These are phyloP conservation scores for Agrotis segetum DNA, from an alignment of 2,888 invertebrate species.

Conservation along the genomic window DNA sequence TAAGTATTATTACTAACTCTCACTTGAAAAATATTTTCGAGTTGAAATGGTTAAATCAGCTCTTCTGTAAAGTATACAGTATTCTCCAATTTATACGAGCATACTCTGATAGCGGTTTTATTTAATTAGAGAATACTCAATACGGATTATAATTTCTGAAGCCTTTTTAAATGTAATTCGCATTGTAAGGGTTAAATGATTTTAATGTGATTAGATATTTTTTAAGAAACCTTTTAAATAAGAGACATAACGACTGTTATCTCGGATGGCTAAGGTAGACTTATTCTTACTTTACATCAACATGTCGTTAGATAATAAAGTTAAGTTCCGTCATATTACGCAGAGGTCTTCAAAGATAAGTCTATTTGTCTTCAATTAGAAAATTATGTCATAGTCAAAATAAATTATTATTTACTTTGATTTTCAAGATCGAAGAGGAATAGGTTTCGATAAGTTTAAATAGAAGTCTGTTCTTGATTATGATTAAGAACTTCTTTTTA, in stretches of 20 bases:
- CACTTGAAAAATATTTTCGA: conserved; percentile 67
- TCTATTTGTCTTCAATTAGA: background rate
- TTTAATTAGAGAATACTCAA: background rate
- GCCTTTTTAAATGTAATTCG: background rate
- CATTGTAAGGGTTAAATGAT: background rate
- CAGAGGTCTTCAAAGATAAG: no score
- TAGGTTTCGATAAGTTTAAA: no score
- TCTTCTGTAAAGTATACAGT: background rate
- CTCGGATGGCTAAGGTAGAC: background rate
- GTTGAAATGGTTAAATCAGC: conserved; percentile 45
- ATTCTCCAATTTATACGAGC: background rate
- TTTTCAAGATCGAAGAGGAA: no score
- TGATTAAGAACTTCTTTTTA: no score
- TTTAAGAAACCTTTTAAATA: background rate
- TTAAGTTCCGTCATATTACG: no score
- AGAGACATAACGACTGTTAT: background rate
- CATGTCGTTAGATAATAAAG: no score
- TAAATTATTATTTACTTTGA: no score
- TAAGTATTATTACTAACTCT: conserved; percentile 75
- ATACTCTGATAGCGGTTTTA: background rate
- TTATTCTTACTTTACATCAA: no score
- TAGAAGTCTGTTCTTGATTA: no score
- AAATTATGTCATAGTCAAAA: background rate
- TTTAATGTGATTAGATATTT: background rate
- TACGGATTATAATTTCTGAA: background rate